Base-by-base conservation (phyloP, 1,140 invertebrate species). In the Patella vulgata region DNA sequence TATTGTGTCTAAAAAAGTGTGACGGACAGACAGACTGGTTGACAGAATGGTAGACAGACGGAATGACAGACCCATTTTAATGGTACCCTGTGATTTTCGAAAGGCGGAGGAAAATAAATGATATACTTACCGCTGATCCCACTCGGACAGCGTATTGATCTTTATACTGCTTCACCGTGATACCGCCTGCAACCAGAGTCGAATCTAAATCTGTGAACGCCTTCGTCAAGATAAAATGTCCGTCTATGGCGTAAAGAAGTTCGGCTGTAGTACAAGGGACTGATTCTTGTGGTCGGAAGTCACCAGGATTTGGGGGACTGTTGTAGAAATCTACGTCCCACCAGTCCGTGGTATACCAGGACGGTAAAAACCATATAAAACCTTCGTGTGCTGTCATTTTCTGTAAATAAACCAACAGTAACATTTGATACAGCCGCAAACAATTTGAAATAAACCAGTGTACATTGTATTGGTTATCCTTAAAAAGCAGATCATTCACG, bases 281-380 rank as follows among this genome's bases (percentile, higher is more conserved):
- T 12, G 43, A 17, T 54, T 73, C 71, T 31, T 66, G 60, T 3
- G 66, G 53, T 14, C 66, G 60, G 28, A 70, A 77, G 66, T 88
- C 86, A 8, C 79, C 85, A 3, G 70, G 56, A 21, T 40, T 56
- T 17, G 66, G 50, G 28, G 69, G 59, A n/a, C 66, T 66, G 69
- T 90, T 89, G 68, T 87, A 88, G 50, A 81, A 82, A 64, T 89
- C 87, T 0, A 89, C 89, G 66, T 92, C 87, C 74, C 89, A 90
- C 90, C 91, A 92, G 56, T 89, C 83, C 5, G 82, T 74, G 2
- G 85, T 80, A 59, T 92, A 87, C 91, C 91, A 93, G 1, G 87
- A 81, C 0, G 92, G 92, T 21, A 95, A 79, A 73, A 94, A 94
- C 93, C 93, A 94, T 0, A 93, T 88, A 77, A 92, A 94, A 9